Evolutionary conservation across 1,140 invertebrate genomes (phyloP).

Genomic region (Heliconius himera): DNA sequence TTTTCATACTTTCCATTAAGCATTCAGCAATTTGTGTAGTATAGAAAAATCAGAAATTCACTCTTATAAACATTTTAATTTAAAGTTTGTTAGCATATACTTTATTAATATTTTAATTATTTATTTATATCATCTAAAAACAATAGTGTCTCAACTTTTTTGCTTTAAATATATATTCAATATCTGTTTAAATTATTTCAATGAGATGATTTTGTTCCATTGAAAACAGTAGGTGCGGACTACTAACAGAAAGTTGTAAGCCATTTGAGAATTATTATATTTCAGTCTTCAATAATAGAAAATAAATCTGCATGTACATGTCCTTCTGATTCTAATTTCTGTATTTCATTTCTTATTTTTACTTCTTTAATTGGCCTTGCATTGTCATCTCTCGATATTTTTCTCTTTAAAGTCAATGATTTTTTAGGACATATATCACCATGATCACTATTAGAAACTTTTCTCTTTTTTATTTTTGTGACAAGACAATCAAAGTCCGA

Average conservation of each 20-base stretch:
- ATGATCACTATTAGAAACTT: conserved; percentile 61
- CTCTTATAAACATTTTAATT: neutral
- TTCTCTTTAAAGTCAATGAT: conserved; percentile 67
- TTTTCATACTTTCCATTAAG: neutral
- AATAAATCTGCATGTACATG: conserved; percentile 48
- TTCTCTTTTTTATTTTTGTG: conserved; percentile 70
- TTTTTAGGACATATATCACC: conserved; percentile 65
- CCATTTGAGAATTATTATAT: neutral
- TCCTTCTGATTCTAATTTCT: conserved; percentile 36
- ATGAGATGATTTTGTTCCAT: conserved; percentile 5
- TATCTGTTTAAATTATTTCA: neutral
- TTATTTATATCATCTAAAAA: neutral
- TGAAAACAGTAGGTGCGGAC: neutral
- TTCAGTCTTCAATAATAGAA: conserved; percentile 62
- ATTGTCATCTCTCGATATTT: conserved; percentile 65
- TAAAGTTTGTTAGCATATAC: neutral
- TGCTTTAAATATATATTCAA: neutral
- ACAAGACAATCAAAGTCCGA: conserved; percentile 71
- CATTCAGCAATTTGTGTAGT: neutral
- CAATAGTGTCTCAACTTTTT: neutral
- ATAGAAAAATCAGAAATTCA: neutral
- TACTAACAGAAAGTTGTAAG: neutral
- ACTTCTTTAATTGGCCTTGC: conserved; percentile 61
- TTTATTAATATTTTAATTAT: neutral
- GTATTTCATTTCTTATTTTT: conserved; percentile 54